Evolutionary conservation across 2,113 vertebrate genomes (phyloP), one percentile per base, ranked within the genome.

Genomic region (Eulemur rufifrons): DNA sequence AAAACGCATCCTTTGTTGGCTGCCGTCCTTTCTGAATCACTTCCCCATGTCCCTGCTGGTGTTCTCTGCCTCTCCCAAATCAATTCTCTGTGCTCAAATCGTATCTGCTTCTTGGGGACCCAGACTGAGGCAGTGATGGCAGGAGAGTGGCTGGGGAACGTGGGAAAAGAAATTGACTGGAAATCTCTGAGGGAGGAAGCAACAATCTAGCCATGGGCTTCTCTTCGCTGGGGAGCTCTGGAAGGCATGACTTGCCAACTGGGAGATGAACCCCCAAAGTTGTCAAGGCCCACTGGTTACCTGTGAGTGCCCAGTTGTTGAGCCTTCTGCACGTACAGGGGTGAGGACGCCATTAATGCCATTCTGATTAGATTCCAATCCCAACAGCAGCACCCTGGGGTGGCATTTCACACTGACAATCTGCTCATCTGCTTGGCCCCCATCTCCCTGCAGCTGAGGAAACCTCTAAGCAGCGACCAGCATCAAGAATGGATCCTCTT

Each of bases 381-480:
- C 56, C 5, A 6, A n/a, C 11, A 37, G 29, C 83, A 21, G 29
- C 83, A 21, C 20, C 17, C 20, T 25, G 85, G 77, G 76, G 92
- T 93, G 23, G 23, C 11, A 7, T 56, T 95, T 89, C 42, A 23
- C 50, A 45, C 37, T n/a, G 61, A 42, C 0, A 2, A 39, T 23
- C 78, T n/a, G 2, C 37, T 95, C 80, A 56, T 91, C 59, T 1
- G 3, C 42, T 54, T 7, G 6, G 42, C 37, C 45, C 3, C 69
- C 50, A n/a, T 66, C 59, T 80, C 78, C 68, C 78, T 56, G 89
- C 93, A 96, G 93, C 96, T 92, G 83, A 97, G 86, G 89, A 93
- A 84, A 95, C 39, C 87, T 96, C 78, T 84, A 61, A n/a, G 69
- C 86, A 89, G 89, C 82, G 93, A 96, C 87, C 59, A 64, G 94